Evolutionary conservation across 2,797 vertebrate species (phyloP).

Genomic region (Muscicapa striata): DNA sequence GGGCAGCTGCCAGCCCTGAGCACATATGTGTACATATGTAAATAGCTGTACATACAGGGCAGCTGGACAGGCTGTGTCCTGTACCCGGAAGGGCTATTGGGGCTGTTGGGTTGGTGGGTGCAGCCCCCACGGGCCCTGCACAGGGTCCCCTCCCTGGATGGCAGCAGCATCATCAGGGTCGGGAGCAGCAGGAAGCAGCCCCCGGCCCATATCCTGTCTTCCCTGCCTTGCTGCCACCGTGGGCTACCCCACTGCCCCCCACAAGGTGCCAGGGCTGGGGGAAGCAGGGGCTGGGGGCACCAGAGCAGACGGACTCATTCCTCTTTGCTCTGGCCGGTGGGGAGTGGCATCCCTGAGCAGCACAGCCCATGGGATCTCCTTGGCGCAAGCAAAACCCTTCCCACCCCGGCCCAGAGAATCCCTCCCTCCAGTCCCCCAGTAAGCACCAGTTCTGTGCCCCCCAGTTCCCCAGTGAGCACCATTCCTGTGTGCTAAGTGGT

Average conservation of each 20-base stretch:
- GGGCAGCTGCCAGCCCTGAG: background rate
- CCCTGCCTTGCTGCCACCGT: background rate
- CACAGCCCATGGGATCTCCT: background rate
- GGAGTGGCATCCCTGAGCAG: background rate
- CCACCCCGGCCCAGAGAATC: background rate
- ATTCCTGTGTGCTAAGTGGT: constrained; percentile 28
- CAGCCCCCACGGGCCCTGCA: background rate
- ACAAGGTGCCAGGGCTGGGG: background rate
- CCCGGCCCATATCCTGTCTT: constrained; percentile 11
- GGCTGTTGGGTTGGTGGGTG: background rate
- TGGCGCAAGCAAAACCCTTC: background rate
- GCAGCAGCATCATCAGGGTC: background rate
- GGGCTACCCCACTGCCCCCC: background rate
- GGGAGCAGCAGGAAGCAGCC: background rate
- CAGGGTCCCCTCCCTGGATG: background rate
- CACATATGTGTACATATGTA: constrained; percentile 33
- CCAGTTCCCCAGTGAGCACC: background rate
- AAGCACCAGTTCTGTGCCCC: background rate
- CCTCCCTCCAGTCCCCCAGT: background rate
- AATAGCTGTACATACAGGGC: constrained; percentile 41
- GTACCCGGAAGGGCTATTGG: constrained; percentile 55
- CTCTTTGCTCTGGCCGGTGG: background rate
- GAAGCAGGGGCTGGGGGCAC: background rate
- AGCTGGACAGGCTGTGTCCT: background rate
- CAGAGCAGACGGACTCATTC: background rate